Evolutionary conservation across 2,113 vertebrate species (phyloP).

Genomic region (Brienomyrus longianalis): DNA sequence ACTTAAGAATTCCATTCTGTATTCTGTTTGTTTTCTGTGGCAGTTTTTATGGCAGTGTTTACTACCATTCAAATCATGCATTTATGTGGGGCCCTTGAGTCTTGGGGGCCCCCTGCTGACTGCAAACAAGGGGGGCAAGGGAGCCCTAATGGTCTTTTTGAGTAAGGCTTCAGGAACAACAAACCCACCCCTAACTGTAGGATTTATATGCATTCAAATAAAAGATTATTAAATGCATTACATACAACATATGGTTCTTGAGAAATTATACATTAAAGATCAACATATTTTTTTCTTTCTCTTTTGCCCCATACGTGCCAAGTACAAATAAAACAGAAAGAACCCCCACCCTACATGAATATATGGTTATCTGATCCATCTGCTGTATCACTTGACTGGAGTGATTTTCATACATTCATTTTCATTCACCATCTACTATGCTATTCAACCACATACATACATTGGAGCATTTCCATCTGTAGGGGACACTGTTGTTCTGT

Average conservation of each 20-base stretch:
- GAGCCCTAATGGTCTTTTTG: neutral
- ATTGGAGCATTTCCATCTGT: neutral
- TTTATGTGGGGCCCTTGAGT: neutral
- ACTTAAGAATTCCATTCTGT: neutral
- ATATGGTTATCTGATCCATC: neutral
- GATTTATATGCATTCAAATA: neutral
- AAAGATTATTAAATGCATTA: neutral
- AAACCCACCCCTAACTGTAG: neutral
- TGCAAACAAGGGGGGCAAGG: neutral
- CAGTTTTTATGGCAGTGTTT: neutral
- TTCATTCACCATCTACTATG: neutral
- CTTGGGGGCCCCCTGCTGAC: neutral
- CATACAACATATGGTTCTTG: neutral
- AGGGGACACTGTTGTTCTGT: constrained; percentile 14
- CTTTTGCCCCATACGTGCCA: neutral
- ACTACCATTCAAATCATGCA: neutral
- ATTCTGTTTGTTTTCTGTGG: neutral
- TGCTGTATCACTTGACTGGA: neutral
- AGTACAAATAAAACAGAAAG: neutral
- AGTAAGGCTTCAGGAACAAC: neutral
- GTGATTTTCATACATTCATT: neutral
- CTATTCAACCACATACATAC: neutral
- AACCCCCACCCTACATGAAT: neutral
- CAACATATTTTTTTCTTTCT: neutral
- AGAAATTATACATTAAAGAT: neutral